Conservation (phyloP, 1,140 invertebrate species). For the Parapsyche elsis region DNA sequence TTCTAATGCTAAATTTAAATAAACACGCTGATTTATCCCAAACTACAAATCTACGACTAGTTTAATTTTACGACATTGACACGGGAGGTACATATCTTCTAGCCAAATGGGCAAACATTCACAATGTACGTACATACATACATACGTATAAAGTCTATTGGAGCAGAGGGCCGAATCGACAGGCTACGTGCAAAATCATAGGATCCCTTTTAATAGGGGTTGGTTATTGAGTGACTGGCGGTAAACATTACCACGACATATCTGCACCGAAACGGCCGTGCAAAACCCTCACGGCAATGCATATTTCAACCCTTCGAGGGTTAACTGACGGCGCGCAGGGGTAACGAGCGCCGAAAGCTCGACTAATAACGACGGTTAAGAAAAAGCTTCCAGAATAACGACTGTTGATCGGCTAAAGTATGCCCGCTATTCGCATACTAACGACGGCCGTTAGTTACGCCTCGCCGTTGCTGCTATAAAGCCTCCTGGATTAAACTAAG, state of each 20-base stretch:
- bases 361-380: conserved; percentile 19
- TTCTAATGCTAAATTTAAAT: too few species aligned
- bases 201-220: conserved; percentile 31
- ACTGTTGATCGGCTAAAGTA: conserved; percentile 13
- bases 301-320: conserved; percentile 17
- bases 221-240: conserved; percentile 27
- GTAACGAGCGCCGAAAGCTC: conserved; percentile 8
- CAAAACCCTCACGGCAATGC: not conserved
- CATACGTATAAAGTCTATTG: not conserved
- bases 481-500: not conserved
- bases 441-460: conserved; percentile 11
- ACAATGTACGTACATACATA: not conserved
- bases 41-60: too few species aligned
- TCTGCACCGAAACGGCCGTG: not conserved
- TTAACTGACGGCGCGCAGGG: not conserved
- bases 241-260: conserved; percentile 17
- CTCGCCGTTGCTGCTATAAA: not conserved
- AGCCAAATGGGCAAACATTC: too few species aligned
- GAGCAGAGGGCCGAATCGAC: not conserved
- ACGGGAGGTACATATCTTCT: not conserved
- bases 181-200: conserved; percentile 36
- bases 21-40: too few species aligned
- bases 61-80: too few species aligned
- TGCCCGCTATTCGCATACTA: not conserved
- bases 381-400: not conserved